A percentile compares a stretch with the other conserved stretches of the same genome.
These are phyloP conservation scores for Tortrix viridana DNA, from an alignment of 2,888 invertebrate genomes.

Conservation along the genomic window DNA sequence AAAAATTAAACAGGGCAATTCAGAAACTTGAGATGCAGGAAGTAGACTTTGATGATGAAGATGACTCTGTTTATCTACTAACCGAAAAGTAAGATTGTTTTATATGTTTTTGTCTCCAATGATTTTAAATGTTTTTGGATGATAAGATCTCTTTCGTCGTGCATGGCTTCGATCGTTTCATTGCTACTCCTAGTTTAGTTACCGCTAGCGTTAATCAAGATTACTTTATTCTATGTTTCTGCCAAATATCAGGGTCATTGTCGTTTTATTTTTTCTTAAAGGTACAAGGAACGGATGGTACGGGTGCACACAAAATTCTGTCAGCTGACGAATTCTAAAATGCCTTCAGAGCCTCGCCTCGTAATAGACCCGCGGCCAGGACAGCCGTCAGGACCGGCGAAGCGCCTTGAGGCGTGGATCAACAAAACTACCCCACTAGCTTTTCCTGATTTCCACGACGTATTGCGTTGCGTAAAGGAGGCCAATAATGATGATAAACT, in stretches of 20 bases:
- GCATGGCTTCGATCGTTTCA: no score
- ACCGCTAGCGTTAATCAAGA: no score
- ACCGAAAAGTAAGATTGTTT: slow-evolving; percentile 81
- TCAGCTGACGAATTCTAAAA: slow-evolving; percentile 83
- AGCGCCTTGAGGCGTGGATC: slow-evolving; percentile 70
- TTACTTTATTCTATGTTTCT: no score
- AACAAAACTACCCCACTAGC: slow-evolving; percentile 72
- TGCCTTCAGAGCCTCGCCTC: slow-evolving; percentile 74
- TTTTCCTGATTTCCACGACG: slow-evolving; percentile 84
- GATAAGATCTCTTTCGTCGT: no score
- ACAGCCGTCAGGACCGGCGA: slow-evolving; percentile 69
- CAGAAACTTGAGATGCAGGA: slow-evolving; percentile 87
- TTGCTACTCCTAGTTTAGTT: no score
- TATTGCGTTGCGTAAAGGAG: slow-evolving; percentile 69
- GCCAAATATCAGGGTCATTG: no score
- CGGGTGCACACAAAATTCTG: slow-evolving; percentile 85
- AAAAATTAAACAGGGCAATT: slow-evolving; percentile 87
- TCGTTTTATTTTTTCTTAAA: slow-evolving; percentile 44
- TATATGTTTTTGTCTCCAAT: not conserved
- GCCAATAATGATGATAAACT: slow-evolving; percentile 70
- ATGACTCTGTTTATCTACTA: slow-evolving; percentile 88
- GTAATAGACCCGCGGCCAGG: slow-evolving; percentile 67
- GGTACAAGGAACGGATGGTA: slow-evolving; percentile 77
- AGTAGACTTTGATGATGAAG: slow-evolving; percentile 89
- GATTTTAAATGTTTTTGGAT: not conserved